phyloP scores from a whole-genome alignment of 1,140 invertebrate species.

The Trachymyrmex septentrionalis region DNA sequence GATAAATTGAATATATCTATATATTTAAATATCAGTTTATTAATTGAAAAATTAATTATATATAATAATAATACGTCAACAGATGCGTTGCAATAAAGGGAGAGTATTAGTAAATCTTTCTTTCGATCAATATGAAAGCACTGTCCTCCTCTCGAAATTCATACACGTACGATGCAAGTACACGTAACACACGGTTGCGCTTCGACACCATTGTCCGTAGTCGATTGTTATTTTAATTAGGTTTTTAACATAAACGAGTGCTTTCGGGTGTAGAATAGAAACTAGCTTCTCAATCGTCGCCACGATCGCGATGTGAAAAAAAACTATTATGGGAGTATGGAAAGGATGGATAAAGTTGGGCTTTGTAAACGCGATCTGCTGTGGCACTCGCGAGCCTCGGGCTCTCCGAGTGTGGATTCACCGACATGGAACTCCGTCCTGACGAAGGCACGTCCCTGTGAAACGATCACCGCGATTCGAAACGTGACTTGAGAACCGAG shows the following conservation, averaged over 20 bases:
- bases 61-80: not conserved
- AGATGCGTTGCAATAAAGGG: not conserved
- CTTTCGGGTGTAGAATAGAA: not conserved
- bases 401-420: constrained; percentile 54
- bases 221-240: constrained; percentile 63
- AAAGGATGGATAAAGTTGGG: constrained; percentile 19
- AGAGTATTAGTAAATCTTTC: not conserved
- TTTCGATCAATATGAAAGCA: not conserved
- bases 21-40: not conserved
- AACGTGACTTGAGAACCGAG: constrained; percentile 71
- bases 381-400: not conserved
- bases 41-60: not conserved
- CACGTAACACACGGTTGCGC: constrained; percentile 21
- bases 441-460: constrained; percentile 69
- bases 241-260: constrained; percentile 67
- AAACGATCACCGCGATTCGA: constrained; percentile 76
- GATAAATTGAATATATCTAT: not conserved
- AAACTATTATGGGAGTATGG: constrained; percentile 21
- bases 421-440: constrained; percentile 38
- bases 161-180: not conserved
- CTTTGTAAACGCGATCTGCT: constrained; percentile 24
- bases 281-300: not conserved
- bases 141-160: constrained; percentile 16
- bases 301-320: constrained; percentile 1
- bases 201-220: not conserved